Base-by-base conservation (phyloP, 2,888 invertebrate species). In the Acanthosoma haemorrhoidale region DNA sequence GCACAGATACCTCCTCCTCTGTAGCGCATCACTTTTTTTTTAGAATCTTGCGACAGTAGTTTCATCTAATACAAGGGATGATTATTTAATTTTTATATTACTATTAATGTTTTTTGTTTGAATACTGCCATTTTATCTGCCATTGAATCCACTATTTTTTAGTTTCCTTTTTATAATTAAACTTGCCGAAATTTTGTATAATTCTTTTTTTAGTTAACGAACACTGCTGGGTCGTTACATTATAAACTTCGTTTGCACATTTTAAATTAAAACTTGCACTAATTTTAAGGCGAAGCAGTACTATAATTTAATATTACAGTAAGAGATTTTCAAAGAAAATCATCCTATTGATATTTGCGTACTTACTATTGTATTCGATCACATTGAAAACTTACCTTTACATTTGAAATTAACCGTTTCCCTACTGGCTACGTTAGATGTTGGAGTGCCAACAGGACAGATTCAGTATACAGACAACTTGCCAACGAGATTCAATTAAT, bases 1-100 rank as follows among this genome's bases (percentile, higher is more conserved):
- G 69, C 59, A 25, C 70, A 67, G 25, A 31, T 25, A 18, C 68
- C n/a, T 36, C 67, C 67, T n/a, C 43, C 38, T 34, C 21, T 64
- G 1, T 64, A 64, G 39, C 18, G n/a, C 41, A n/a, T 5, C 41
- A 5, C 41, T 15, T 13, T 9, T 13, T 41, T 13, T 41, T 4
- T 16, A n/a, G 13, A 5, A 11, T 38, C 21, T 38, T 16, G 18
- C 43, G 4, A 4, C 25, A n/a, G 29, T 4, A n/a, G 25, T n/a
- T 25, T 51, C 51, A 51, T 51, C 51, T 51, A 51, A 25, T 25
- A 25, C 29, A 25, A 51, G n/a, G n/a, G 51, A 51, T 51, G 51
- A 51, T 6, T 2, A 25, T 25, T 51, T 51, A 25, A 51, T 51
- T 51, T 6, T 51, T 6, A 25, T 29, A 13, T n/a, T n/a, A n/a